Evolutionary conservation across 30 jellyfish, hydroid and myxozoan species (phyloP).

Genomic region (Chironex yamaguchii): DNA sequence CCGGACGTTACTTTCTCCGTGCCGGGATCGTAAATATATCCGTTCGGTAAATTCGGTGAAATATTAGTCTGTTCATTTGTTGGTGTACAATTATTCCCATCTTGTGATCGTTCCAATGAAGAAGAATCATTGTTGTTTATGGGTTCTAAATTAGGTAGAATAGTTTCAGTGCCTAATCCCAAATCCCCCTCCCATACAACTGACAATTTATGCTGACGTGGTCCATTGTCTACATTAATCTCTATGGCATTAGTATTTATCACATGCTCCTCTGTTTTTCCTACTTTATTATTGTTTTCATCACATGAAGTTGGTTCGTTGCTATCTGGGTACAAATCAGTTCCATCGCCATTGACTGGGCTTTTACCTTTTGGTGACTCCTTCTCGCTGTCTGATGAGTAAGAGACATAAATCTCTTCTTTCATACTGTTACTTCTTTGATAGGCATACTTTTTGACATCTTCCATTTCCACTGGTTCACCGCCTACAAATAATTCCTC

Average conservation of each 20-base stretch:
- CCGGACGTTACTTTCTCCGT: neutral
- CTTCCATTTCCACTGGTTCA: neutral
- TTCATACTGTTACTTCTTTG: neutral
- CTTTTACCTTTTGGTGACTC: neutral
- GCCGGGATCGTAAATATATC: neutral
- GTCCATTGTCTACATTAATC: neutral
- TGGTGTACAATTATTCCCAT: too few relatives aligned
- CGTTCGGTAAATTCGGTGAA: too few relatives aligned
- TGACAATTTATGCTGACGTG: neutral
- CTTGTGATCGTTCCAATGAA: neutral
- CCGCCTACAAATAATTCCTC: conserved; percentile 44
- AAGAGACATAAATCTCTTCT: neutral
- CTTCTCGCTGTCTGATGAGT: neutral
- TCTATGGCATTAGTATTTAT: neutral
- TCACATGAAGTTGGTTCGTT: neutral
- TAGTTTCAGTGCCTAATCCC: neutral
- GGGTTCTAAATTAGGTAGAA: neutral
- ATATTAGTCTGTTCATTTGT: neutral
- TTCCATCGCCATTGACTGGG: neutral
- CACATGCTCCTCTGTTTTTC: too few relatives aligned
- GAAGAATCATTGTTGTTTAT: neutral
- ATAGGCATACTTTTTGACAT: neutral
- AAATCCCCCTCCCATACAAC: neutral
- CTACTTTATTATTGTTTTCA: too few relatives aligned
- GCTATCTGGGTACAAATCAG: neutral